Evolutionary conservation across 1,140 invertebrate species (phyloP).

Genomic region (Coboldia fuscipes): DNA sequence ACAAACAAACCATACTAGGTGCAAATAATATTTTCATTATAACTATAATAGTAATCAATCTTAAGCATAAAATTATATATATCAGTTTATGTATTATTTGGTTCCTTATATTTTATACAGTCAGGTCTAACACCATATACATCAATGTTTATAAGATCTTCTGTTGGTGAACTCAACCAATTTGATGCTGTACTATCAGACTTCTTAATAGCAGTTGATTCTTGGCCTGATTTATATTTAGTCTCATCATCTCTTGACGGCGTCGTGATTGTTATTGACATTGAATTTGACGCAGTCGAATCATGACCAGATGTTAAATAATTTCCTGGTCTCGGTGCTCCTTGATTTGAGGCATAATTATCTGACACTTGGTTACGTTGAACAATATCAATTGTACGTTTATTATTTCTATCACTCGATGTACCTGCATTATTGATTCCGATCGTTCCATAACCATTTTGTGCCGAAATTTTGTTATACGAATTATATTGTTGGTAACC

Average conservation of each 20-base stretch:
- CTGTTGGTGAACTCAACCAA: conserved; percentile 3
- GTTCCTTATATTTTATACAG: conserved; percentile 2
- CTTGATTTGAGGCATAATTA: conserved; percentile 3
- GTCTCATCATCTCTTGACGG: not conserved
- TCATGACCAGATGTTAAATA: conserved; percentile 1
- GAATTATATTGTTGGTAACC: not conserved
- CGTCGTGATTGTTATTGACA: not conserved
- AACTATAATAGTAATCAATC: too few relatives aligned
- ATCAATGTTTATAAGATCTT: conserved; percentile 4
- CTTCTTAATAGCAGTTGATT: conserved; percentile 4
- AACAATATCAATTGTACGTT: too few relatives aligned
- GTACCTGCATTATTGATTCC: too few relatives aligned
- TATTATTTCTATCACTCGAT: too few relatives aligned
- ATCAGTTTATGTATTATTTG: too few relatives aligned
- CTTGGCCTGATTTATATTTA: too few relatives aligned
- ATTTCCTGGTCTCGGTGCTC: conserved; percentile 1
- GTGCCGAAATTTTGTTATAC: not conserved
- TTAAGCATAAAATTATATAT: too few relatives aligned
- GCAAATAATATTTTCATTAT: too few relatives aligned
- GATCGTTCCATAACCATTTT: conserved; percentile 1
- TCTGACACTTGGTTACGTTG: too few relatives aligned
- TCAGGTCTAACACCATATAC: conserved; percentile 4
- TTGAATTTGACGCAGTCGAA: conserved; percentile 2
- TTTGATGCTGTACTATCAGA: conserved; percentile 3
- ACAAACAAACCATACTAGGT: too few relatives aligned